Evolutionary conservation across 2,888 invertebrate genomes (phyloP), one percentile per base, ranked within the genome.

Genomic region (Pomacea canaliculata): DNA sequence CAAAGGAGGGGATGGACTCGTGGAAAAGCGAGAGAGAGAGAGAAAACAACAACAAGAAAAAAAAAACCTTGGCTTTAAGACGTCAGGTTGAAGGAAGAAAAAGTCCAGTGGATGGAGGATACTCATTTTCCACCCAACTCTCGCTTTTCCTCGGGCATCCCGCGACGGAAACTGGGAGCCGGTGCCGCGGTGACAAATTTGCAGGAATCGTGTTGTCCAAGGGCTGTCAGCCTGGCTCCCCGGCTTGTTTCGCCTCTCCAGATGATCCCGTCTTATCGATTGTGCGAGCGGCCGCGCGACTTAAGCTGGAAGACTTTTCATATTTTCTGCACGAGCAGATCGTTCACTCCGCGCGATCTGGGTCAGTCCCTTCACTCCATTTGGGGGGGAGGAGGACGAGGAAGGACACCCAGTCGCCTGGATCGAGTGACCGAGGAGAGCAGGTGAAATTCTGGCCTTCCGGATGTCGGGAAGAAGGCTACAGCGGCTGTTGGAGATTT

Each of bases 11-110:
- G 51, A 56, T 56, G 51, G 51, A 56, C 51, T 56, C 51, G 27
- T 10, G 68, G 68, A 68, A 48, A 19, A 37, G 37, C n/a, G 68
- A 68, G 48, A 12, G 68, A 27, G 68, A 46, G 48, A 68, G 68
- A 68, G 68, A 68, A 10, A 68, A 27, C 10, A 19, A 46, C 1
- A 37, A 12, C 12, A 10, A 27, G 13, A 27, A 19, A 19, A 7
- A 12, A 12, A 13, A 18, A 51, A 56, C 16, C 48, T 5, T 37
- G 19, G 27, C 37, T 71, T 76, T 60, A 71, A 71, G 76, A 46
- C 60, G 76, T 49, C 66, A 66, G 67, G 67, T 71, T 59, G 51
- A 73, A 65, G 27, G 70, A 62, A 19, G 69, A 72, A 76, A 59
- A 16, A 23, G 46, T 18, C 16, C 18, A 23, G 48, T 48, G 23